phyloP scores from a whole-genome alignment of 2,797 vertebrate species.

The Bovichtus variegatus region DNA sequence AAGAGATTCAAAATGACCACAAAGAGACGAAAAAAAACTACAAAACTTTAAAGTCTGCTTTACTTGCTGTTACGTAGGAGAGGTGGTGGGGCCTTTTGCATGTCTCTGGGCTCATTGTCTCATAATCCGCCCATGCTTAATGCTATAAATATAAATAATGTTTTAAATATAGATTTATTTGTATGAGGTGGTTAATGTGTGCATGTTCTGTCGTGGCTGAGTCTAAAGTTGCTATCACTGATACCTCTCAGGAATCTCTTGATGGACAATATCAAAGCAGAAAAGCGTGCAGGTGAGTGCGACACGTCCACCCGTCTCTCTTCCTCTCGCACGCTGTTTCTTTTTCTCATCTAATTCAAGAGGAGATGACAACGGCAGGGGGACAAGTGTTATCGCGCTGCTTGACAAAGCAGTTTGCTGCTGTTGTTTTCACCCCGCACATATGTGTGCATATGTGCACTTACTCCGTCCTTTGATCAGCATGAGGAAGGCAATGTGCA shows the following conservation, averaged over 20 bases:
- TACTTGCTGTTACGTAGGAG: too few species aligned
- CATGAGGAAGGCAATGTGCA: constrained; percentile 39
- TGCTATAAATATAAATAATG: background rate
- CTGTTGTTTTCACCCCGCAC: constrained; percentile 47
- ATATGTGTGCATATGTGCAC: constrained; percentile 44
- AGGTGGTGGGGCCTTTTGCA: too few species aligned
- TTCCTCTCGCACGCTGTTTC: constrained; percentile 2
- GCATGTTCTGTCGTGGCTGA: background rate
- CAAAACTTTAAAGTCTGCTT: too few species aligned
- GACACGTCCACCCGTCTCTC: constrained; percentile 21
- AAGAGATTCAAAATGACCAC: too few species aligned
- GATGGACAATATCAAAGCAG: constrained; percentile 49
- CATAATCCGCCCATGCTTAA: too few species aligned
- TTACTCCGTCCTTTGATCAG: constrained; percentile 63
- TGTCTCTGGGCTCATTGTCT: too few species aligned
- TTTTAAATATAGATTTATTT: constrained; percentile 3
- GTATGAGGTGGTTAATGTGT: background rate
- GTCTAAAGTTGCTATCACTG: background rate
- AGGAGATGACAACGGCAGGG: constrained; percentile 54
- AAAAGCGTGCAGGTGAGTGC: constrained; percentile 14
- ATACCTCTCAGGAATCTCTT: constrained; percentile 10
- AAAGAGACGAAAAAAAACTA: too few species aligned
- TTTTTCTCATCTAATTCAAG: constrained; percentile 47
- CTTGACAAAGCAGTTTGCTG: constrained; percentile 63
- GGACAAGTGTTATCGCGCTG: constrained; percentile 52